These are phyloP conservation scores for Percina caprodes DNA, from an alignment of 2,113 vertebrate species.

Conservation along the genomic window DNA sequence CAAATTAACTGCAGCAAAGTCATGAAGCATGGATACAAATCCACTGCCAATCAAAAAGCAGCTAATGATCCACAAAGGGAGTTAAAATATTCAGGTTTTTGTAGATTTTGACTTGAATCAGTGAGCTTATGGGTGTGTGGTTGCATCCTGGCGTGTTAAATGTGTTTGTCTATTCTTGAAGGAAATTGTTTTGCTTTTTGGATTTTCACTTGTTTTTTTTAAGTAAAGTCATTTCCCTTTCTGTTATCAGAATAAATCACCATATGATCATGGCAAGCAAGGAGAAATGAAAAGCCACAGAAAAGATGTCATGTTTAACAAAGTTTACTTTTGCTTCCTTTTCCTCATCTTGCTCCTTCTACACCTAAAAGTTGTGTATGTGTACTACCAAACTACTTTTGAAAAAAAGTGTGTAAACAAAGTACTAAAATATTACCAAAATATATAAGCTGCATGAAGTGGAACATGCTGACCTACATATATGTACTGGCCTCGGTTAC, in stretches of 20 bases:
- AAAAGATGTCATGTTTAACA: constrained; percentile 5
- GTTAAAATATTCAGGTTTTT: constrained; percentile 3
- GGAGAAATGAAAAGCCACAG: background rate
- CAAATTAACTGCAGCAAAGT: constrained; percentile 15
- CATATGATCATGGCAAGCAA: background rate
- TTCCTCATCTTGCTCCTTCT: too few relatives aligned
- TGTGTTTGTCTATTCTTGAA: background rate
- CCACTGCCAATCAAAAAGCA: constrained; percentile 20
- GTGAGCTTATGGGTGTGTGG: background rate
- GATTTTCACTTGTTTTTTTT: constrained; percentile 14
- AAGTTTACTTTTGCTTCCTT: background rate
- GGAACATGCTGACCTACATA: background rate
- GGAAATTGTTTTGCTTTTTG: constrained; percentile 15
- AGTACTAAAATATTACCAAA: background rate
- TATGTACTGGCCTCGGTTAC: background rate
- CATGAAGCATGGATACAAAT: constrained; percentile 29
- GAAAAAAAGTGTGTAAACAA: background rate
- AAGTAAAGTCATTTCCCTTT: constrained; percentile 1
- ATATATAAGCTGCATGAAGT: background rate
- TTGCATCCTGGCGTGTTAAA: background rate
- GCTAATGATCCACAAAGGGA: constrained; percentile 61
- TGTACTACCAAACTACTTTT: background rate
- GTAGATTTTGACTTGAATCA: background rate
- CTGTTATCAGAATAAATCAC: constrained; percentile 21
- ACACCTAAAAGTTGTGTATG: background rate